Percentiles rank a stretch among this genome's conserved stretches.
Conservation (phyloP, 1,140 invertebrate genomes). For the Drosophila pseudoobscura region DNA sequence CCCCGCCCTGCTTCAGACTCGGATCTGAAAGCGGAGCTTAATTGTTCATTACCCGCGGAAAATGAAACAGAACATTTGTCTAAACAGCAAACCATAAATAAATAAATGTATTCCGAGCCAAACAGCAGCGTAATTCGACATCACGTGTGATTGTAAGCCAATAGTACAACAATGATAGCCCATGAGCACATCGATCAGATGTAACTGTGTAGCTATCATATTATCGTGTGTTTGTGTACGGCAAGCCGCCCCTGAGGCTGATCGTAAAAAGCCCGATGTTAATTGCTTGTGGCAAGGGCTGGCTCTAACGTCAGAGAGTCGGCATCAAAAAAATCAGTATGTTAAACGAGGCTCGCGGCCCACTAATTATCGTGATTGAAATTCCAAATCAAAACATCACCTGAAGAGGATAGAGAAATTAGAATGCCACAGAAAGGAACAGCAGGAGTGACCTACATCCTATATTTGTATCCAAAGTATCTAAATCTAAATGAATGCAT, state of each 20-base stretch:
- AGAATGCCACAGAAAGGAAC: too few species aligned
- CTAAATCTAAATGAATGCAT: too few species aligned
- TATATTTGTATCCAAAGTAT: too few species aligned
- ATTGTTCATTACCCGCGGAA: conserved; percentile 9
- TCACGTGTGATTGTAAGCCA: conserved; percentile 29
- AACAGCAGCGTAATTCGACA: background rate
- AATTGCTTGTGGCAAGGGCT: conserved; percentile 21
- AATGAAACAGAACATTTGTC: conserved; percentile 45
- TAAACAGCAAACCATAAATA: conserved; percentile 23
- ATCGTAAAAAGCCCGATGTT: conserved; percentile 1
- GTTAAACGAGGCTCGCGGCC: too few species aligned
- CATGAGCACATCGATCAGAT: conserved; percentile 44
- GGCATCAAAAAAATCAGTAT: too few species aligned
- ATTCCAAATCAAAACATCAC: background rate
- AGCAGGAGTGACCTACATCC: too few species aligned
- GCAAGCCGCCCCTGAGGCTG: background rate
- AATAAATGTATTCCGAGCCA: conserved; percentile 6
- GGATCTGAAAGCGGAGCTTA: conserved; percentile 10
- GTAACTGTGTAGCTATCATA: conserved; percentile 21
- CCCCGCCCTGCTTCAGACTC: too few species aligned
- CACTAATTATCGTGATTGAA: too few species aligned
- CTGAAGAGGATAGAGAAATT: background rate
- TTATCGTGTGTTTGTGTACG: too few species aligned
- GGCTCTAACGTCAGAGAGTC: too few species aligned
- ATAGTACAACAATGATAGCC: conserved; percentile 21